A percentile compares a stretch with the other conserved stretches of the same genome.
These are phyloP conservation scores for Tetramorium parvispinum DNA, from an alignment of 1,140 invertebrate genomes.

Conservation along the genomic window DNA sequence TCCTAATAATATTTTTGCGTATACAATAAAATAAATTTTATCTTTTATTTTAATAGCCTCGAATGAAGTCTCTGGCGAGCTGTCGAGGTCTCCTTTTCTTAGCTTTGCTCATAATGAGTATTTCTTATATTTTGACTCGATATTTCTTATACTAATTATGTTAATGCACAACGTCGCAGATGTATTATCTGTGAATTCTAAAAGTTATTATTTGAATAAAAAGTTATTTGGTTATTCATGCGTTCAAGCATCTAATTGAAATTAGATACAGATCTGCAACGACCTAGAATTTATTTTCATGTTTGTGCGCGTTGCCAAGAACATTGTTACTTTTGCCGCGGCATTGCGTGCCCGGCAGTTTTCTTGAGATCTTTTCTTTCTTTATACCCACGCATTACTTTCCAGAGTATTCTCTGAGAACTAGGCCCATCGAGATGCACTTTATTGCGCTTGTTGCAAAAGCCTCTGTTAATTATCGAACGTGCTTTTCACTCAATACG, in stretches of 20 bases:
- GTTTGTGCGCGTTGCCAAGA: background rate
- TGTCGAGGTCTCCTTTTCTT: background rate
- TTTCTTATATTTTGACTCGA: background rate
- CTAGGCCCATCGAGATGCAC: constrained; percentile 32
- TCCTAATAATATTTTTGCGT: too few species aligned
- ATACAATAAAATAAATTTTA: background rate
- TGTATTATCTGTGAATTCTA: background rate
- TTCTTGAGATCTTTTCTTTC: constrained; percentile 41
- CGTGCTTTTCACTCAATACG: constrained; percentile 9
- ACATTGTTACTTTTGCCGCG: constrained; percentile 5
- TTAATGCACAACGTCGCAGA: background rate
- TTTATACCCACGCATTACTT: constrained; percentile 52
- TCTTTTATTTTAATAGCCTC: background rate
- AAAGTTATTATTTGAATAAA: background rate
- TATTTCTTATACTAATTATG: background rate
- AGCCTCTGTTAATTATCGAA: constrained; percentile 32
- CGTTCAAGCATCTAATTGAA: background rate
- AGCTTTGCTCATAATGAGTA: background rate
- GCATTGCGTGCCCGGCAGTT: background rate
- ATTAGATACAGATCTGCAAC: background rate
- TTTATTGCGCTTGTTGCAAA: constrained; percentile 40
- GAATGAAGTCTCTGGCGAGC: background rate
- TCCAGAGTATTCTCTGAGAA: constrained; percentile 48
- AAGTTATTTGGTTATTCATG: background rate
- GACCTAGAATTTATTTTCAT: constrained; percentile 16